A percentile compares a stretch with the other conserved stretches of the same genome.
Conservation (phyloP, 2,113 vertebrate genomes). For the Silurus meridionalis region DNA sequence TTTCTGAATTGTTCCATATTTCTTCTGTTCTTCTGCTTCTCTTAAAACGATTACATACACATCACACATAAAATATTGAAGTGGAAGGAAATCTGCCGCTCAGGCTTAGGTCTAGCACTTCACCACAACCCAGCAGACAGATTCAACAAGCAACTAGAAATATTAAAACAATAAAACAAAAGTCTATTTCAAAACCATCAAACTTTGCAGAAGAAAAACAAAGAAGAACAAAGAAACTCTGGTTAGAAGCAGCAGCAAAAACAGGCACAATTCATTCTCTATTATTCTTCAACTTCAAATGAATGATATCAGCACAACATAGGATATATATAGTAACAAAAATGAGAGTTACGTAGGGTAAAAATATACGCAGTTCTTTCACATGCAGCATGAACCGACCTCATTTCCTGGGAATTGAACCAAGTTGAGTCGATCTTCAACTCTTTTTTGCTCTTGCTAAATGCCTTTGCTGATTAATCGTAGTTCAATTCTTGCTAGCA, state of each 20-base stretch:
- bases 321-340: neutral
- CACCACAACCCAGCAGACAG: neutral
- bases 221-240: neutral
- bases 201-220: neutral
- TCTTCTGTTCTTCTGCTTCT: neutral
- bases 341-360: too few relatives aligned
- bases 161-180: neutral
- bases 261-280: neutral
- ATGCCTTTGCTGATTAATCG: neutral
- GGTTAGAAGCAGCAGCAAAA: neutral
- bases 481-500: neutral
- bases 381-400: neutral
- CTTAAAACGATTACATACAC: neutral
- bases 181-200: neutral
- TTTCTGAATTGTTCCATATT: neutral
- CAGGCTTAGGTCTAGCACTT: neutral
- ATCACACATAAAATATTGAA: neutral
- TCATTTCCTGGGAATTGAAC: neutral
- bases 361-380: neutral
- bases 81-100: neutral
- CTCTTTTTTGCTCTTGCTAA: neutral
- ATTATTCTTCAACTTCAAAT: neutral
- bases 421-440: neutral
- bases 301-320: neutral
- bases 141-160: neutral